Evolutionary conservation across 2,113 vertebrate species (phyloP).

Genomic region (Crotalus helleri): DNA sequence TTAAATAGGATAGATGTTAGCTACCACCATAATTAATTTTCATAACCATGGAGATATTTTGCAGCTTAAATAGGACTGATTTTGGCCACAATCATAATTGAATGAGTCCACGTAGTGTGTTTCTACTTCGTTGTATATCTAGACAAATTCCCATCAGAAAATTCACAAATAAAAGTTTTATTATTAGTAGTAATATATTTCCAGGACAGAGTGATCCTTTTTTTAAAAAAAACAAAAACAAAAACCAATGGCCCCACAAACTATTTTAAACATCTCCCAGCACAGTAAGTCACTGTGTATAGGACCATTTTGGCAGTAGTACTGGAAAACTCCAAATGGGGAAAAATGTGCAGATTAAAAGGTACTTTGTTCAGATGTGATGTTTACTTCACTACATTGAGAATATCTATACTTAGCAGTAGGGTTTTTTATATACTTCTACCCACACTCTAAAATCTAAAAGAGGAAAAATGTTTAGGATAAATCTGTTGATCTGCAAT

Average conservation of each 20-base stretch:
- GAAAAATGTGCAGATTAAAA: constrained; percentile 4
- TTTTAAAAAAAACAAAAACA: not conserved
- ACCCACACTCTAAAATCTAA: constrained; percentile 1
- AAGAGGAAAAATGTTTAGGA: constrained; percentile 26
- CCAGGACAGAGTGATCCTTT: not conserved
- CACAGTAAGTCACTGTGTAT: constrained; percentile 28
- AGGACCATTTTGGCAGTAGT: constrained; percentile 1
- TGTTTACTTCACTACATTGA: not conserved
- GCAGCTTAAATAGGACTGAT: not conserved
- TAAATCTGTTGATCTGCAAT: constrained; percentile 19
- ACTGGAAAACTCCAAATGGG: not conserved
- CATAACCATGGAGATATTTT: not conserved
- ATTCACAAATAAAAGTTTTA: not conserved
- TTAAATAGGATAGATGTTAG: not conserved
- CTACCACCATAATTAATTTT: not conserved
- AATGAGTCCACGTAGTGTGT: not conserved
- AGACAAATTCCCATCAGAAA: not conserved
- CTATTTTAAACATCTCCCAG: constrained; percentile 6
- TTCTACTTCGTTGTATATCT: not conserved
- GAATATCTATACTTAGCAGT: not conserved
- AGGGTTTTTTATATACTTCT: constrained; percentile 16
- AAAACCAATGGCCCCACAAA: not conserved
- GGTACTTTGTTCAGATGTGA: constrained; percentile 9
- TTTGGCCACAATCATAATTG: not conserved
- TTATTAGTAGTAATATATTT: constrained; percentile 14